Evolutionary conservation across 2,797 vertebrate genomes (phyloP), one percentile per base, ranked within the genome.

Genomic region (Channallabes apus): DNA sequence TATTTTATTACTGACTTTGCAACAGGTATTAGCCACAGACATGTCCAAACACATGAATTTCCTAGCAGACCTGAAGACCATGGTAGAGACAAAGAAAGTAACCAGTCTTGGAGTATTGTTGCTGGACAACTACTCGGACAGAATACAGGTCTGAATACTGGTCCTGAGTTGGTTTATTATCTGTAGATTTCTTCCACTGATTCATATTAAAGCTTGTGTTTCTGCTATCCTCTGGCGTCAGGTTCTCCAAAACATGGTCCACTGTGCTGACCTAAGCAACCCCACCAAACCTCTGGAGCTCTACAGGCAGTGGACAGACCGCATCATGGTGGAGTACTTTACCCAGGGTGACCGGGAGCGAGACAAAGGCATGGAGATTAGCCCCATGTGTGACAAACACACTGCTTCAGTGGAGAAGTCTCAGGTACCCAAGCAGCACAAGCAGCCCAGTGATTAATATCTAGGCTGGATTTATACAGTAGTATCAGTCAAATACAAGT

Each of bases 41-140:
- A 98, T 98, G 97, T 98, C 97, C 91, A 99, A 99, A 92, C 97
- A 99, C 93, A 98, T 99, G 97, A 97, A 96, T 90, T 94, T 97
- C 84, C 91, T 99, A 91, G 97, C 96, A 0, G 97, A 98, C 87
- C 94, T 99, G 90, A 99, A 99, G 91, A 98, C 97, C 3, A 98
- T 99, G 97, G 97, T 99, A 90, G 97, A 99, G 93, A 98, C 97
- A 38, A 99, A 98, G 93, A 99, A 98, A 91, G 97, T 99, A 90
- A 98, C 97, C 0, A 98, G 96, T 90, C 93, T 97, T 11, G 97
- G 97, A 0, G 97, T 98, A 82, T 92, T 99, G 87, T 94, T 98
- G 91, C 93, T 98, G 82, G 97, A 99, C 91, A 98, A 98, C 93
- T 99, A 99, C 90, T 97, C 96, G 0, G 97, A 99, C 89, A 94